phyloP scores from a whole-genome alignment of 2,888 invertebrate species.

The Cryptus armator region DNA sequence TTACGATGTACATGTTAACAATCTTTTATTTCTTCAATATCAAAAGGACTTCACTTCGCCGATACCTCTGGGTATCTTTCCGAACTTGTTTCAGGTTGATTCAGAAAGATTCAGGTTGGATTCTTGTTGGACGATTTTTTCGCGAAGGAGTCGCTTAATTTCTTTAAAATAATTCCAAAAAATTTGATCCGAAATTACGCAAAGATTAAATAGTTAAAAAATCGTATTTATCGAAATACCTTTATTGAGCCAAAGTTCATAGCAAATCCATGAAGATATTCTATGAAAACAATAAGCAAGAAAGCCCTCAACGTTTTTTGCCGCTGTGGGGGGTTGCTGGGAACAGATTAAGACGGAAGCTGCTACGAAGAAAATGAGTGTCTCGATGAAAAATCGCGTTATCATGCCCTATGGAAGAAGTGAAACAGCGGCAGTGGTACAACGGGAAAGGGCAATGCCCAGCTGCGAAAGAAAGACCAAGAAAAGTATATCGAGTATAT shows the following conservation, averaged over 20 bases:
- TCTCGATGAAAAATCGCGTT: conserved; percentile 35
- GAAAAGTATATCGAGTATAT: conserved; percentile 46
- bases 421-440: conserved; percentile 8
- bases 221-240: not conserved
- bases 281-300: not conserved
- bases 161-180: no score
- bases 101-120: no score
- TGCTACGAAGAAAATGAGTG: conserved; percentile 18
- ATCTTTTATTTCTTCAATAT: no score
- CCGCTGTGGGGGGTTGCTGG: not conserved
- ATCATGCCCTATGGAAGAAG: conserved; percentile 12
- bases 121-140: no score
- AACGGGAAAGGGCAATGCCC: conserved; percentile 14
- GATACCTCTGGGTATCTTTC: no score
- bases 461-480: conserved; percentile 22
- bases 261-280: not conserved
- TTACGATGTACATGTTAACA: no score
- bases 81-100: no score
- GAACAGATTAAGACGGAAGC: not conserved
- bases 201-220: no score
- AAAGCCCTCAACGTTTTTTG: not conserved
- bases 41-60: no score
- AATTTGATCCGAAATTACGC: no score
- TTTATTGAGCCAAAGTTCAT: not conserved
- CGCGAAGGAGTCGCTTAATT: no score